Conservation (phyloP, 2,113 vertebrate species). For the Prionailurus viverrinus region DNA sequence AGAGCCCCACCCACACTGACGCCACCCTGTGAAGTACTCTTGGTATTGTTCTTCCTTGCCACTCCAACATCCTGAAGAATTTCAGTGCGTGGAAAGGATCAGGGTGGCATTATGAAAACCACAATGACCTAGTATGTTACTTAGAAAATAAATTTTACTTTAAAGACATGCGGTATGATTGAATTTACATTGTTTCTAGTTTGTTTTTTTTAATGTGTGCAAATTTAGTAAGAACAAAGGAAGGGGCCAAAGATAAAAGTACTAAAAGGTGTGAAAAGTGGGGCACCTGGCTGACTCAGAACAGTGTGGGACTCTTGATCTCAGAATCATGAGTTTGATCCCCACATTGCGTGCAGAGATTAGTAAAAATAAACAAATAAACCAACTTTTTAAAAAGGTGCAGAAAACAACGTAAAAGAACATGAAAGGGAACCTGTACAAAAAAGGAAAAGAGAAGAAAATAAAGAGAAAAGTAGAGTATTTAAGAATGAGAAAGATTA, state of each 20-base stretch:
- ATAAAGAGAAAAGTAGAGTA: not conserved
- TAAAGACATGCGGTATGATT: not conserved
- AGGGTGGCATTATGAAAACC: not conserved
- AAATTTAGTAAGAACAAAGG: not conserved
- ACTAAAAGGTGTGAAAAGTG: not conserved
- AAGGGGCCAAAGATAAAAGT: not conserved
- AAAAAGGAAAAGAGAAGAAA: not conserved
- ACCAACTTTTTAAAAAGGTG: not conserved
- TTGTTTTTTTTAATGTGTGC: not conserved
- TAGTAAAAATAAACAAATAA: not conserved
- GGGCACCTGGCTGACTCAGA: not conserved
- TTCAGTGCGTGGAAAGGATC: not conserved
- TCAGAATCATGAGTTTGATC: not conserved
- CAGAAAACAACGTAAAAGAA: not conserved
- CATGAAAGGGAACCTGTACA: not conserved
- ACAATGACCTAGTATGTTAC: not conserved
- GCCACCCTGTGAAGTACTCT: not conserved
- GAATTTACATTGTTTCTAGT: slow-evolving; percentile 22
- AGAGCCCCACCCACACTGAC: not conserved
- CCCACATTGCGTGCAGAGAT: not conserved
- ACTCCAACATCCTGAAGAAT: not conserved
- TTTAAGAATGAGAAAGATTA: not conserved
- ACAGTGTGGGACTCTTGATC: not conserved
- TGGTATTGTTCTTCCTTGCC: not conserved
- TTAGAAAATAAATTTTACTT: not conserved